Percentiles rank a stretch among this genome's conserved stretches.
Evolutionary conservation across 2,888 invertebrate genomes (phyloP).

Genomic region (Sarcophaga caerulescens): DNA sequence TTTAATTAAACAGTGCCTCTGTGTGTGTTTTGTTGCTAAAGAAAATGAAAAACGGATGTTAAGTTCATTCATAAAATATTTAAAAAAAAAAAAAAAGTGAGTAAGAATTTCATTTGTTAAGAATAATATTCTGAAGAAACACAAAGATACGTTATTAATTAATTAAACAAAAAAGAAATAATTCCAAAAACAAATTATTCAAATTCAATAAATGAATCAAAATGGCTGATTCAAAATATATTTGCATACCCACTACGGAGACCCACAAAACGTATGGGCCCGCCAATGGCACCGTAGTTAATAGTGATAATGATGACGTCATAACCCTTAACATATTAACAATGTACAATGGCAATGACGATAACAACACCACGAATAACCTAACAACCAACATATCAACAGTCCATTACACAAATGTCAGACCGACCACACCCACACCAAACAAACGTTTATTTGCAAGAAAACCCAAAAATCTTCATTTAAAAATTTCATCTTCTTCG

Average conservation of each 20-base stretch:
- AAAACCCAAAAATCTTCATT: constrained; percentile 59
- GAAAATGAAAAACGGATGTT: constrained; percentile 11
- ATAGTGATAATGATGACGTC: constrained; percentile 39
- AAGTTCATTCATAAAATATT: background rate
- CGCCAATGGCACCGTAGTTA: background rate
- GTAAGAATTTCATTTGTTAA: too few species aligned
- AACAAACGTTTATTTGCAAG: constrained; percentile 52
- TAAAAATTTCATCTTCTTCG: constrained; percentile 55
- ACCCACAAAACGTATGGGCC: background rate
- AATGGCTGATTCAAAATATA: constrained; percentile 46
- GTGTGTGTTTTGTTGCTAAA: background rate
- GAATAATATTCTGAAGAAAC: too few species aligned
- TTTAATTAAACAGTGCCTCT: background rate
- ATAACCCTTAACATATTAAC: constrained; percentile 57
- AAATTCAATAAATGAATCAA: background rate
- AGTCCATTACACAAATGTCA: background rate
- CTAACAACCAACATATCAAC: constrained; percentile 7
- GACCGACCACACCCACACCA: constrained; percentile 25
- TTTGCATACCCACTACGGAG: constrained; percentile 21
- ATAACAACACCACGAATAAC: constrained; percentile 3
- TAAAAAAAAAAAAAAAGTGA: background rate
- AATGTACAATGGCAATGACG: constrained; percentile 42
- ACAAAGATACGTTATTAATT: constrained; percentile 1
- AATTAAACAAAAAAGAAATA: background rate
- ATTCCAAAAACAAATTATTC: too few species aligned